Conservation (phyloP, 2,113 vertebrate genomes). For the Budorcas taxicolor region DNA sequence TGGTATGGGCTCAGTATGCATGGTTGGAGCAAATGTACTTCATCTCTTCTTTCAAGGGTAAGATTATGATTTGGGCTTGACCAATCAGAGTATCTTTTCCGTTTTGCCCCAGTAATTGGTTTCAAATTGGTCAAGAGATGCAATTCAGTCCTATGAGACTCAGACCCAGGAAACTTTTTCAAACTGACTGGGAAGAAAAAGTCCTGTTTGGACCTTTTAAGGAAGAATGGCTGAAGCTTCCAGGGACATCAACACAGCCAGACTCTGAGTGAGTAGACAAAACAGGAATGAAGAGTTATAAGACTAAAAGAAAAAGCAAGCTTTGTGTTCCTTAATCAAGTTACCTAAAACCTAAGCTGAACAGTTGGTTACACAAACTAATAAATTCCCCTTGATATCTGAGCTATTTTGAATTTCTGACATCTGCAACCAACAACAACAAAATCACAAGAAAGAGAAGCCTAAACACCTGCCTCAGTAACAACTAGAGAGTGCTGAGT, state of each 20-base stretch:
- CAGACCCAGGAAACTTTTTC: neutral
- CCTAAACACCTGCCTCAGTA: neutral
- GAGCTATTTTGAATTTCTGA: neutral
- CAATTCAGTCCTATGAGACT: neutral
- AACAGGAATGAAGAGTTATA: neutral
- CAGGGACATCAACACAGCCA: neutral
- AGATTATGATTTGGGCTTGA: neutral
- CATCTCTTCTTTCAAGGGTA: neutral
- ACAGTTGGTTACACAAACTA: neutral
- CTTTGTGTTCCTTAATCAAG: neutral
- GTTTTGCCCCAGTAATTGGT: neutral
- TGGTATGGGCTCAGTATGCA: neutral
- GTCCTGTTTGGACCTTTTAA: neutral
- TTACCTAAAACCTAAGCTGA: neutral
- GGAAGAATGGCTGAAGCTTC: neutral
- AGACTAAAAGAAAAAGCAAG: neutral
- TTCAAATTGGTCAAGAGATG: neutral
- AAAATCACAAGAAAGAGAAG: neutral
- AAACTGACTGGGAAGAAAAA: neutral
- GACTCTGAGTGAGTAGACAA: neutral
- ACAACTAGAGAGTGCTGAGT: neutral
- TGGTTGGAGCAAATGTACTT: neutral
- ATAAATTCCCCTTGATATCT: neutral
- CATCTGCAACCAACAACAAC: neutral
- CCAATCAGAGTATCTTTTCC: neutral